Evolutionary conservation across 1,140 invertebrate genomes (phyloP).

Genomic region (Brachionus calyciflorus): DNA sequence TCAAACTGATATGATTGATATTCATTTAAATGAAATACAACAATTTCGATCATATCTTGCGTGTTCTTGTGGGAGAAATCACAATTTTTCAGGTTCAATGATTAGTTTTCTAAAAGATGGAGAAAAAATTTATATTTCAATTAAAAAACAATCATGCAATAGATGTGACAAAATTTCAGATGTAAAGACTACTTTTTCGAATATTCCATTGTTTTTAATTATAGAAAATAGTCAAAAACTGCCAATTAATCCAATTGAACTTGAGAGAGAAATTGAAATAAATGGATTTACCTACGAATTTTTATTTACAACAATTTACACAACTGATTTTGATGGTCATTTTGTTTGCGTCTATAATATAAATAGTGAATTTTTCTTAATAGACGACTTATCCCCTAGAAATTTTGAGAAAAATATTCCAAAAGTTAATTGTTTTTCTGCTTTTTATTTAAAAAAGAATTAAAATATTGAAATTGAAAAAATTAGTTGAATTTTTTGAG

Average conservation of each 20-base stretch:
- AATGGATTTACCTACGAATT: not conserved
- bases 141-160: not conserved
- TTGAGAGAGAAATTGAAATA: not conserved
- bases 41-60: not conserved
- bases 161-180: not conserved
- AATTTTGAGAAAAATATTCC: not conserved
- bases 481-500: too few relatives aligned
- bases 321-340: not conserved
- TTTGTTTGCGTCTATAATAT: not conserved
- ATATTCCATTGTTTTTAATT: not conserved
- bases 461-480: too few relatives aligned
- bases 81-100: not conserved
- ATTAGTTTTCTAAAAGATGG: slow-evolving; percentile 14
- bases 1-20: not conserved
- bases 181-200: not conserved
- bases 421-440: not conserved
- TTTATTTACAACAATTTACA: not conserved
- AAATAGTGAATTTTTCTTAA: not conserved
- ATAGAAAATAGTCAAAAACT: not conserved
- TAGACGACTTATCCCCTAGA: not conserved
- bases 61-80: not conserved
- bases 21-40: not conserved
- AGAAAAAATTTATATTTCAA: not conserved
- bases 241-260: not conserved
- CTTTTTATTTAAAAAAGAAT: not conserved